These are phyloP conservation scores for Drosophila hydei DNA, from an alignment of 1,140 invertebrate genomes.

Conservation along the genomic window DNA sequence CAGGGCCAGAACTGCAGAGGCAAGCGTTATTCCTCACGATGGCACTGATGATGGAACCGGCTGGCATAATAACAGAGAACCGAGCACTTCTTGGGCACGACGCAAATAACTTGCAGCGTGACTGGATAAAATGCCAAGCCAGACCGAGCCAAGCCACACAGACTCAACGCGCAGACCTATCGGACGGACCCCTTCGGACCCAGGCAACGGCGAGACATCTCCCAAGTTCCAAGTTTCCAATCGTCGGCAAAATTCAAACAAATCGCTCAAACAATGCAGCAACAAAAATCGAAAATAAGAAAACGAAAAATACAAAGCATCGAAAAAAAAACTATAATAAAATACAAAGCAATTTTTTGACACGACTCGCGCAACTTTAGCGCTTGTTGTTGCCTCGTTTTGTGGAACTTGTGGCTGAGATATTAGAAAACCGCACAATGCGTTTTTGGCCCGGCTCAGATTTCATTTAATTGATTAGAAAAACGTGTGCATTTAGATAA, in stretches of 20 bases:
- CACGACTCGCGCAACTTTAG: constrained; percentile 67
- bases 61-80: constrained; percentile 74
- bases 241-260: constrained; percentile 76
- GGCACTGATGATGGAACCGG: constrained; percentile 65
- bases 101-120: constrained; percentile 81
- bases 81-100: constrained; percentile 67
- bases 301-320: constrained; percentile 32
- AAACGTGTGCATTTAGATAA: constrained; percentile 51
- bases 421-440: constrained; percentile 63
- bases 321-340: constrained; percentile 41
- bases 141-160: constrained; percentile 39
- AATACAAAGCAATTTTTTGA: constrained; percentile 68
- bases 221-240: constrained; percentile 52
- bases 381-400: constrained; percentile 7
- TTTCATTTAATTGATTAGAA: constrained; percentile 76
- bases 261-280: constrained; percentile 79
- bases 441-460: constrained; percentile 41
- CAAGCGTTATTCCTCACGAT: constrained; percentile 39
- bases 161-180: constrained; percentile 7
- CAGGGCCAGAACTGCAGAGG: constrained; percentile 56
- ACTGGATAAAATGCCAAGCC: constrained; percentile 75
- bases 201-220: constrained; percentile 63
- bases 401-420: constrained; percentile 24
- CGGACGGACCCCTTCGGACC: constrained; percentile 5
- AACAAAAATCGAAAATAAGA: constrained; percentile 33